Evolutionary conservation across 2,113 vertebrate species (phyloP).

Genomic region (Carassius auratus): DNA sequence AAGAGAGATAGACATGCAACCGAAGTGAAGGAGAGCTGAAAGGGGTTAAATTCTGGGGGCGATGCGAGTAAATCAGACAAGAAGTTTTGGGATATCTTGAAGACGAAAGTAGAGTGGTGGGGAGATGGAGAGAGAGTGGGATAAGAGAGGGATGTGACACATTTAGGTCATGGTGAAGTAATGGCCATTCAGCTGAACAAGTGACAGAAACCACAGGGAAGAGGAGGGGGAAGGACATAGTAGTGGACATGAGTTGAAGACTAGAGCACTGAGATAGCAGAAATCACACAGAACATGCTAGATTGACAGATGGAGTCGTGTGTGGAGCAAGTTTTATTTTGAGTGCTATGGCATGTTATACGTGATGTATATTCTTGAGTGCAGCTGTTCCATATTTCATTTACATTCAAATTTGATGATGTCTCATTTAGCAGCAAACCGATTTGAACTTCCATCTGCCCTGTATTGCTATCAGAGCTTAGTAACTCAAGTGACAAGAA

Average conservation of each 20-base stretch:
- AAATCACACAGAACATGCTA: slow-evolving; percentile 36
- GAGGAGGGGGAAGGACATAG: slow-evolving; percentile 60
- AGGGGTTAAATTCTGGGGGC: slow-evolving; percentile 40
- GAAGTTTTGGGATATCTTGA: slow-evolving; percentile 43
- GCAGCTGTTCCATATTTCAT: background rate
- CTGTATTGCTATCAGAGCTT: background rate
- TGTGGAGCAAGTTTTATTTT: background rate
- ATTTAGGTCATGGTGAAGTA: slow-evolving; percentile 81
- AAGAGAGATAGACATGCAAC: slow-evolving; percentile 41
- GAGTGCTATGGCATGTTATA: background rate
- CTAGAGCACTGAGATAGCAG: slow-evolving; percentile 61
- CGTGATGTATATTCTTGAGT: background rate
- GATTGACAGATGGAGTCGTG: slow-evolving; percentile 2
- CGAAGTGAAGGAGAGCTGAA: slow-evolving; percentile 1
- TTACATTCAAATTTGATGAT: background rate
- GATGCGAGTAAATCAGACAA: slow-evolving; percentile 23
- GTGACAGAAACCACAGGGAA: slow-evolving; percentile 77
- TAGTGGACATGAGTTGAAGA: slow-evolving; percentile 70
- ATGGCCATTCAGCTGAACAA: slow-evolving; percentile 80
- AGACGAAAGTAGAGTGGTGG: slow-evolving; percentile 29
- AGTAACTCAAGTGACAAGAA: background rate
- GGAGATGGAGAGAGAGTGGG: slow-evolving; percentile 47
- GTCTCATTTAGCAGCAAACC: background rate
- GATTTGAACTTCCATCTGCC: background rate
- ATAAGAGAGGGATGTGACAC: slow-evolving; percentile 72